Base-by-base conservation (phyloP, 2,797 vertebrate species). In the Ispidina picta region DNA sequence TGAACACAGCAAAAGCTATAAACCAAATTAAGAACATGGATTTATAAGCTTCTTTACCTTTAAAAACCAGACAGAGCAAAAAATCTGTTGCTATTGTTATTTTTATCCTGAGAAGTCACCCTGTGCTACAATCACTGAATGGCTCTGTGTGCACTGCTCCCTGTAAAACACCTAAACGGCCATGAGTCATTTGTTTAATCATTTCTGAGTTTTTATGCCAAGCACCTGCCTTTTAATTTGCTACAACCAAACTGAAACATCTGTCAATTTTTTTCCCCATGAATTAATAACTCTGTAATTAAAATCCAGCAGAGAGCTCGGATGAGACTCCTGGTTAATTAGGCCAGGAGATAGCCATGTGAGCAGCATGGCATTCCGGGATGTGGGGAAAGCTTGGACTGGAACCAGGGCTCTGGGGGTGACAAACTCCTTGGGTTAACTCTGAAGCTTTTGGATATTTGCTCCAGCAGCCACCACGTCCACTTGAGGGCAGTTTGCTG, bases 261-360 rank as follows among this genome's bases (percentile, higher is more conserved):
- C 95, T 97, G 95, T 95, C 96, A 95, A 3, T 63, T 95, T 92
- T 94, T 94, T 25, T 78, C 78, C 7, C 73, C 83, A 56, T 90
- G 91, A 96, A 96, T 97, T 97, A 97, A 97, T 97, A 96, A 95
- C 72, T 94, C 69, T 70, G 69, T 97, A 97, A 97, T 97, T 97
- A 97, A 97, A 97, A 96, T 95, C 96, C 95, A 96, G 92, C 92
- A 91, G 95, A 96, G 93, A 97, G 56, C 86, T 96, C 92, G 94
- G 81, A 78, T 91, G 88, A 92, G 79, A 46, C 63, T 92, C 62
- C 72, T 89, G 94, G 94, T 96, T 97, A 97, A 97, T 97, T 94
- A 96, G 93, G 80, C 65, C 37, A 93, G 85, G 65, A 97, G 89
- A 81, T 84, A 89, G 63, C 74, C 58, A 17, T 68, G 78, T 51